A percentile compares a stretch with the other conserved stretches of the same genome.
phyloP scores from a whole-genome alignment of 64 coral and sea anemone species.

The Cladopsammia gracilis region DNA sequence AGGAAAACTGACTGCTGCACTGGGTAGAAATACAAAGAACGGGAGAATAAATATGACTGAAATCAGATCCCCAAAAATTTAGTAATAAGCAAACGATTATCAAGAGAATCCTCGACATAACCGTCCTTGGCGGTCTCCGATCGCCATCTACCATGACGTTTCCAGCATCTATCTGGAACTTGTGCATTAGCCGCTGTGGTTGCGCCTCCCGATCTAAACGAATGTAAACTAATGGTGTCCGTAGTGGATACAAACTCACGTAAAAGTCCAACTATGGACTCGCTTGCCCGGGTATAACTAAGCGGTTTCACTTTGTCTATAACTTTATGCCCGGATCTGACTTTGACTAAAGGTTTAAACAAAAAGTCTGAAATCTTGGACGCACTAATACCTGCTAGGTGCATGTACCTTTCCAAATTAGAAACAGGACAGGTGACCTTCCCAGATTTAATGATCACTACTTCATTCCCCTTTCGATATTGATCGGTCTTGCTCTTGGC shows the following conservation, averaged over 20 bases:
- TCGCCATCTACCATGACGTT: slow-evolving; percentile 29
- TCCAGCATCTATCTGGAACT: slow-evolving; percentile 22
- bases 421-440: slow-evolving; percentile 57
- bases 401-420: slow-evolving; percentile 52
- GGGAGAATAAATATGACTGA: background rate
- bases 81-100: slow-evolving; percentile 33
- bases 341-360: slow-evolving; percentile 12
- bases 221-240: background rate
- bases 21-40: background rate
- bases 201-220: background rate
- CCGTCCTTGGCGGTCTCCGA: slow-evolving; percentile 18
- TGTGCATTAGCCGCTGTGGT: slow-evolving; percentile 19
- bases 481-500: slow-evolving; percentile 51
- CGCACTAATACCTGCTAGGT: background rate
- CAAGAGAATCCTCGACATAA: slow-evolving; percentile 25
- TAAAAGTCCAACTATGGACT: slow-evolving; percentile 13
- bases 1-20: slow-evolving; percentile 17
- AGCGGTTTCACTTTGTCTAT: slow-evolving; percentile 16
- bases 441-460: slow-evolving; percentile 33
- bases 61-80: slow-evolving; percentile 9
- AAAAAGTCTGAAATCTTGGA: background rate
- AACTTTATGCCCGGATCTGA: background rate
- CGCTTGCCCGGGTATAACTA: slow-evolving; percentile 21
- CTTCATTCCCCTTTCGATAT: slow-evolving; percentile 44
- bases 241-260: background rate